Conservation (phyloP, 2,888 invertebrate species). For the Anticlea derivata region DNA sequence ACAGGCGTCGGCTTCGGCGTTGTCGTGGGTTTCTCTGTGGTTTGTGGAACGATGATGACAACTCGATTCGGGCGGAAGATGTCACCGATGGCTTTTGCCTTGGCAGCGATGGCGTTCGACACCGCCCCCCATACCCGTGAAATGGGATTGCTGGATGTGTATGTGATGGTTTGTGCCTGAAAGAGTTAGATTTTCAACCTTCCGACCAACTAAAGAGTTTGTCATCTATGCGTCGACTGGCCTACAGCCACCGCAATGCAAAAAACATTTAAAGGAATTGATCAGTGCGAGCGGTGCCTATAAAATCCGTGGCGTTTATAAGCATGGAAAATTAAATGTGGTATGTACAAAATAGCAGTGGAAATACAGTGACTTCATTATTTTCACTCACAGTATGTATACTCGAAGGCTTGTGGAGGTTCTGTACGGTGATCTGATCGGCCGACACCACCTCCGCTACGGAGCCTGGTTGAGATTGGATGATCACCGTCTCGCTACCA, state of each 20-base stretch:
- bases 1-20: slow-evolving; percentile 13
- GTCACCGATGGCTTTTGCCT: slow-evolving; percentile 26
- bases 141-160: slow-evolving; percentile 18
- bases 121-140: slow-evolving; percentile 19
- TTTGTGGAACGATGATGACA: slow-evolving; percentile 18
- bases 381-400: slow-evolving; percentile 12
- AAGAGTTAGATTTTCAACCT: neutral
- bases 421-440: slow-evolving; percentile 19
- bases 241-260: no score
- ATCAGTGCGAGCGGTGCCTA: no score
- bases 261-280: no score
- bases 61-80: slow-evolving; percentile 22
- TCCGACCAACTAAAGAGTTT: neutral
- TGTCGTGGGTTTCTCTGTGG: slow-evolving; percentile 5
- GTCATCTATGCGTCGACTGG: no score
- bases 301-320: no score
- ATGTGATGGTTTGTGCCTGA: slow-evolving; percentile 18
- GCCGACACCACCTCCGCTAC: slow-evolving; percentile 18
- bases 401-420: slow-evolving; percentile 15
- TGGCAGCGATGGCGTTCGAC: slow-evolving; percentile 16
- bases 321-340: no score
- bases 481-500: slow-evolving; percentile 20
- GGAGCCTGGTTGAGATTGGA: slow-evolving; percentile 18
- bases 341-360: no score
- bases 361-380: no score